Evolutionary conservation across 2,797 vertebrate species (phyloP).

Genomic region (Catamblyrhynchus diadema): DNA sequence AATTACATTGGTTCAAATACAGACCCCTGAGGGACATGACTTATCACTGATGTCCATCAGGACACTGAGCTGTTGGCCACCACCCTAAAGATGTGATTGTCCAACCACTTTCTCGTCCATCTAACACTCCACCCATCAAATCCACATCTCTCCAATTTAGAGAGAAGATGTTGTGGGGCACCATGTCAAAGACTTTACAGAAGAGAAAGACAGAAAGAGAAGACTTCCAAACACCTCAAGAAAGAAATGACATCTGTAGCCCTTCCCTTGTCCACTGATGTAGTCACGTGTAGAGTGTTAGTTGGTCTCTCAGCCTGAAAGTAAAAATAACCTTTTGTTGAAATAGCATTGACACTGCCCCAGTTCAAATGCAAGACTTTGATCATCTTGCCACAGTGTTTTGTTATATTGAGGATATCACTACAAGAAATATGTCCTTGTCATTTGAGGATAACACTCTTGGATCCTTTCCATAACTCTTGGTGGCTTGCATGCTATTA

Average conservation of each 20-base stretch:
- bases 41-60: background rate
- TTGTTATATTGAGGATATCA: background rate
- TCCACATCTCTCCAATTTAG: background rate
- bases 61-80: background rate
- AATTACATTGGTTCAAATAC: background rate
- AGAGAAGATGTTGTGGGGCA: background rate
- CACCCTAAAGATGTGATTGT: background rate
- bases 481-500: background rate
- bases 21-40: background rate
- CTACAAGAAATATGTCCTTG: conserved; percentile 5
- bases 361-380: background rate
- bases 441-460: conserved; percentile 32
- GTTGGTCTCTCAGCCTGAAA: background rate
- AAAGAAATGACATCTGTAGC: background rate
- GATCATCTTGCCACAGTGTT: background rate
- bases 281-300: background rate
- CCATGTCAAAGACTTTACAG: background rate
- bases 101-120: background rate
- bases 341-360: background rate
- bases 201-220: background rate
- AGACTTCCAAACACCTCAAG: too few species aligned
- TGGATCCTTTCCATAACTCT: conserved; percentile 41
- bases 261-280: background rate
- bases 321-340: background rate
- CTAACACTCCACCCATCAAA: background rate